Evolutionary conservation across 2,113 vertebrate species (phyloP).

Genomic region (Vombatus ursinus): DNA sequence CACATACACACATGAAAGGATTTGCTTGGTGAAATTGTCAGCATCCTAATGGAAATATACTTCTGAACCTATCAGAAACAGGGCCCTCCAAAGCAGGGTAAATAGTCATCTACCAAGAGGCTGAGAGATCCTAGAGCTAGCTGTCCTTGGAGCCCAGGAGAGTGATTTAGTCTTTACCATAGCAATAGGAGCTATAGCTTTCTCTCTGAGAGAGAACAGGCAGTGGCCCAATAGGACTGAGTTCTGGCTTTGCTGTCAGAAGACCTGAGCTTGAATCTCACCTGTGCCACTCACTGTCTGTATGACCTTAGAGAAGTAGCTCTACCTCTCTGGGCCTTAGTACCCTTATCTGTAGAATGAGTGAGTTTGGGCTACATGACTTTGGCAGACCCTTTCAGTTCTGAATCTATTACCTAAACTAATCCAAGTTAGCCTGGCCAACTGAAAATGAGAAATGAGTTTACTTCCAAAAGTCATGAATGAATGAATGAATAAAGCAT

Average conservation of each 20-base stretch:
- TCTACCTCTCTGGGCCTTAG: neutral
- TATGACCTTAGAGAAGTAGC: neutral
- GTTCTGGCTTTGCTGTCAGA: neutral
- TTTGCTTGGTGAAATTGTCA: conserved; percentile 69
- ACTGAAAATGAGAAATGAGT: neutral
- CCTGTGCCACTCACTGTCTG: neutral
- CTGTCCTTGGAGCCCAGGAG: neutral
- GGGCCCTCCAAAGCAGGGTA: conserved; percentile 50
- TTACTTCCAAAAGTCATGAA: neutral
- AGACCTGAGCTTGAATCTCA: neutral
- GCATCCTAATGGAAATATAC: conserved; percentile 61
- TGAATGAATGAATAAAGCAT: neutral
- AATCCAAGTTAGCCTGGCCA: neutral
- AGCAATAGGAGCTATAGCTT: neutral
- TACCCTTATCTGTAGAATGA: neutral
- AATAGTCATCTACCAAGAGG: conserved; percentile 47
- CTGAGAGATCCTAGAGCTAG: neutral
- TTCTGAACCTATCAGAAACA: conserved; percentile 62
- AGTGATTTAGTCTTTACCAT: conserved; percentile 30
- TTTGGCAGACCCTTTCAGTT: neutral
- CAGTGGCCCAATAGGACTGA: neutral
- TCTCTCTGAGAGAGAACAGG: conserved; percentile 6
- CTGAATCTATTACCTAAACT: neutral
- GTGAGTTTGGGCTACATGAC: neutral
- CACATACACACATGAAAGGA: conserved; percentile 45